Evolutionary conservation across 2,797 vertebrate genomes (phyloP), one percentile per base, ranked within the genome.

Genomic region (Passerculus sandwichensis): DNA sequence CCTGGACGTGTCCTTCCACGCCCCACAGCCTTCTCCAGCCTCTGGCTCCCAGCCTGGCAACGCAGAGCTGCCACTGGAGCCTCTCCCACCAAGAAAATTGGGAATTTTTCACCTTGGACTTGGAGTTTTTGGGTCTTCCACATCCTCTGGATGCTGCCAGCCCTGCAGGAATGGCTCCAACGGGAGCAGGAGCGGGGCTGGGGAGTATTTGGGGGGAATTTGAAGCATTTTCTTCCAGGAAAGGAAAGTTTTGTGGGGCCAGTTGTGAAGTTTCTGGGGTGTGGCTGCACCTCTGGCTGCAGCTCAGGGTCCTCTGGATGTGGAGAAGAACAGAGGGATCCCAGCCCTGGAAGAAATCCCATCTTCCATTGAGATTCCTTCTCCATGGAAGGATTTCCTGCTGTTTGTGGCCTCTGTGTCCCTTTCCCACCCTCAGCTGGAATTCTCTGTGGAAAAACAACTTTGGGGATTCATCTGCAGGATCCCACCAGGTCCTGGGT

Each of bases 91-190:
- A 67, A 56, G 62, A 87, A 6, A 34, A 65, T 82, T 32, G 13
- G 48, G 84, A 32, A 62, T 29, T 56, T 25, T 61, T 40, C 60
- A 14, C 79, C 66, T 77, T 44, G 73, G 80, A 56, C 34, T 88
- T 70, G 53, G 42, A 44, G 10, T 18, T 88, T 92, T 75, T 29
- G 56, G 82, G 85, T 75, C 77, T 92, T 94, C 93, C 88, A 34
- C 2, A 0, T 70, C 48, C 70, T 86, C 62, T 26, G 59, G 91
- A 7, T 16, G 1, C 59, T 32, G 26, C 61, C 72, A 69, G 69
- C 85, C 61, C 69, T 13, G 80, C 73, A 62, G 86, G 72, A 7
- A 32, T 0, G 11, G 62, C 50, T 45, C 56, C 34, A 9, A 0
- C 1, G 6, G 77, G 7, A 38, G 42, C 1, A 36, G 89, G 59